phyloP scores from a whole-genome alignment of 2,888 invertebrate genomes.

The Cryptocheilus praepositus region DNA sequence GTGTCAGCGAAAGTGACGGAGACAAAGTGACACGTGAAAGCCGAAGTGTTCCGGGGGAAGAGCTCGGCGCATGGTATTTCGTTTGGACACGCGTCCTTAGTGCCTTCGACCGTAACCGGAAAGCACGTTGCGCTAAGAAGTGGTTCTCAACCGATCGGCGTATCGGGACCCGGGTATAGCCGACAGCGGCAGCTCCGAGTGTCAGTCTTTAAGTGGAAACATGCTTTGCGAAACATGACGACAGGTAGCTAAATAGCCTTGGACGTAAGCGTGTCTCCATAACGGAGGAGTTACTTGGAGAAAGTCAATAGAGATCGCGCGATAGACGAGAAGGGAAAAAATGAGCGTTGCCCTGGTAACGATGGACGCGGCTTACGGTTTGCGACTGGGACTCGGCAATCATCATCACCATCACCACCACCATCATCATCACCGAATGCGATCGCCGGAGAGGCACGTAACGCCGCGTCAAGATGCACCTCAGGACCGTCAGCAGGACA shows the following conservation, averaged over 20 bases:
- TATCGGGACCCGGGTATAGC: background rate
- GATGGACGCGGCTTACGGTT: constrained; percentile 67
- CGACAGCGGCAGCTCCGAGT: background rate
- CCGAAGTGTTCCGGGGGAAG: background rate
- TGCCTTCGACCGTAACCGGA: background rate
- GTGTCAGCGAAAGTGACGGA: background rate
- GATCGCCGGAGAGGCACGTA: constrained; percentile 41
- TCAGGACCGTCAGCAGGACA: constrained; percentile 37
- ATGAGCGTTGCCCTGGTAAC: constrained; percentile 69
- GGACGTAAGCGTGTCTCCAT: too few relatives aligned
- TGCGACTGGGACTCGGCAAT: constrained; percentile 56
- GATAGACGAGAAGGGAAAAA: constrained; percentile 8
- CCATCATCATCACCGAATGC: constrained; percentile 49
- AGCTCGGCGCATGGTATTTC: too few relatives aligned
- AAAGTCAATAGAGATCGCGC: too few relatives aligned
- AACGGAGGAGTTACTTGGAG: background rate
- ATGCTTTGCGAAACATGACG: constrained; percentile 25
- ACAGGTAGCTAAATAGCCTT: constrained; percentile 11
- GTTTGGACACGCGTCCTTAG: background rate
- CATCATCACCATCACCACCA: constrained; percentile 57
- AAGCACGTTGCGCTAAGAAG: constrained; percentile 3
- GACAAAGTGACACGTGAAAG: constrained; percentile 31
- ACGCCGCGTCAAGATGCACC: constrained; percentile 27
- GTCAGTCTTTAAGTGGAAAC: constrained; percentile 23
- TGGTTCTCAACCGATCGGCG: constrained; percentile 4